These are phyloP conservation scores for Arenaria interpres DNA, from an alignment of 2,113 vertebrate genomes.

Conservation along the genomic window DNA sequence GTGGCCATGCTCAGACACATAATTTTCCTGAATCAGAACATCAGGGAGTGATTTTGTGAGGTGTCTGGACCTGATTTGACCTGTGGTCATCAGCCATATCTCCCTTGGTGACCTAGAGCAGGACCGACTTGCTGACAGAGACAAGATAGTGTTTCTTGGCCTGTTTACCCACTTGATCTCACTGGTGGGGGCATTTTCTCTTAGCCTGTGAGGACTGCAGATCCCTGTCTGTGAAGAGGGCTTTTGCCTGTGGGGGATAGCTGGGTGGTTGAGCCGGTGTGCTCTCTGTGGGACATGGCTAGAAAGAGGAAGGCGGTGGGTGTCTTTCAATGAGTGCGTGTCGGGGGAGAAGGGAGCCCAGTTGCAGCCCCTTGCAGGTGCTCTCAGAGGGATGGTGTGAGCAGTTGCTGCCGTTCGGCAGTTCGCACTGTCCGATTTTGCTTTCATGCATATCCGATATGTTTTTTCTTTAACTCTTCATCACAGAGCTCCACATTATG, in stretches of 20 bases:
- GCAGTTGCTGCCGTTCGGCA: neutral
- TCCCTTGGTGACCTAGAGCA: neutral
- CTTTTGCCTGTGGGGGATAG: neutral
- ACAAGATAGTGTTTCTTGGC: neutral
- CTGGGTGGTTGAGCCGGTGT: fast-evolving
- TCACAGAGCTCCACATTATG: neutral
- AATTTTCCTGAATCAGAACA: neutral
- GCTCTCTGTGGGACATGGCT: fast-evolving
- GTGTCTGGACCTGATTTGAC: neutral
- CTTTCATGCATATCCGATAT: neutral
- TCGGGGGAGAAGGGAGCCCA: neutral
- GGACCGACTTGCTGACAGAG: neutral
- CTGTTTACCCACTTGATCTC: neutral
- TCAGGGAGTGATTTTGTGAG: neutral
- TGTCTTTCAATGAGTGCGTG: neutral
- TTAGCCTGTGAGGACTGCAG: neutral
- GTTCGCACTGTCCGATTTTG: neutral
- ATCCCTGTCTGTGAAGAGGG: fast-evolving
- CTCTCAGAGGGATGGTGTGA: neutral
- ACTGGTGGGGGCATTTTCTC: neutral
- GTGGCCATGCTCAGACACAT: neutral
- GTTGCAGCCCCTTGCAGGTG: neutral
- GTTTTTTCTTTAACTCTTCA: neutral
- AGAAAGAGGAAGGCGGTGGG: neutral
- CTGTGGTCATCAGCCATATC: neutral